These are phyloP conservation scores for Doris montereyensis DNA, from an alignment of 2,888 invertebrate genomes.

Conservation along the genomic window DNA sequence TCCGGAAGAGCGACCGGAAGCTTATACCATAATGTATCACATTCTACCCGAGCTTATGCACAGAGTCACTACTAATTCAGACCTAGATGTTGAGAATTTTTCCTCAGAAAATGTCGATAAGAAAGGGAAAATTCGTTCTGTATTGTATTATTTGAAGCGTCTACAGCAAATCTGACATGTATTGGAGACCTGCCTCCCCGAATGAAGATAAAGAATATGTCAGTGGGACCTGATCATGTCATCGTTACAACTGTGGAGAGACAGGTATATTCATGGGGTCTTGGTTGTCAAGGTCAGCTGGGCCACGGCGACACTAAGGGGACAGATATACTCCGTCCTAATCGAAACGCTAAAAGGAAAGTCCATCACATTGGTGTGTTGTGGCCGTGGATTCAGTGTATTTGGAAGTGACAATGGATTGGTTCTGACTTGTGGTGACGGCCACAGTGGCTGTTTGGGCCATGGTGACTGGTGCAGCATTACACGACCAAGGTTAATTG, in stretches of 20 bases:
- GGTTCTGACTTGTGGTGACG: constrained; percentile 81
- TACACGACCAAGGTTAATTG: constrained; percentile 77
- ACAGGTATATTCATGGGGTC: constrained; percentile 81
- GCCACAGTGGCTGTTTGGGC: constrained; percentile 79
- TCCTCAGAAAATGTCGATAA: constrained; percentile 53
- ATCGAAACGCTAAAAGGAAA: constrained; percentile 79
- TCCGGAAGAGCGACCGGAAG: constrained; percentile 78
- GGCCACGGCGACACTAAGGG: constrained; percentile 74
- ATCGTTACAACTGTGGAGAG: constrained; percentile 76
- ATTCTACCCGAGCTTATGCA: constrained; percentile 65
- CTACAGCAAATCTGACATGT: constrained; percentile 60
- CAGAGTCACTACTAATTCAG: constrained; percentile 58
- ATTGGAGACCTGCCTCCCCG: constrained; percentile 65
- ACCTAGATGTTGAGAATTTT: constrained; percentile 61
- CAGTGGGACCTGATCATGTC: constrained; percentile 71
- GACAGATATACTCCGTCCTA: constrained; percentile 77
- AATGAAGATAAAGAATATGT: constrained; percentile 72
- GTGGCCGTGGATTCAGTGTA: constrained; percentile 80
- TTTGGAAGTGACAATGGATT: constrained; percentile 81
- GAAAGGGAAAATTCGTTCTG: constrained; percentile 64
- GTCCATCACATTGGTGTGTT: constrained; percentile 77
- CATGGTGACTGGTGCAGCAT: constrained; percentile 78
- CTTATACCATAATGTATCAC: constrained; percentile 77
- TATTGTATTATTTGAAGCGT: constrained; percentile 70
- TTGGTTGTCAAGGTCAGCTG: constrained; percentile 80